Evolutionary conservation across 2,888 invertebrate species (phyloP).

Genomic region (Magallana nippona): DNA sequence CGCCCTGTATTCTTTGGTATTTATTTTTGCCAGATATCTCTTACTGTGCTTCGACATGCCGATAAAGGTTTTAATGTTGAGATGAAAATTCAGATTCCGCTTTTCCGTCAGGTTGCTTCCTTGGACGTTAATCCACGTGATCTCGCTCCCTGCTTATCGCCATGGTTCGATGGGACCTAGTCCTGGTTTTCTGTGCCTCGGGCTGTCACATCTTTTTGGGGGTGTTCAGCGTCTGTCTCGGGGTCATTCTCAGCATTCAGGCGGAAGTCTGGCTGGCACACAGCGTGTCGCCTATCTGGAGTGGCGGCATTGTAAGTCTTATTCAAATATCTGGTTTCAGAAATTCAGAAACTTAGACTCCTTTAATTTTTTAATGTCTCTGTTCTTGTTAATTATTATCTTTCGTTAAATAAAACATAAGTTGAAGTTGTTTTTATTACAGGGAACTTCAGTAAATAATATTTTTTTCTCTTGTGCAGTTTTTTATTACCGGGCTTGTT

Average conservation of each 20-base stretch:
- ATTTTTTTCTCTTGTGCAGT: constrained; percentile 69
- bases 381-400: too few relatives aligned
- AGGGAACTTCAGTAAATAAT: too few relatives aligned
- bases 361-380: too few relatives aligned
- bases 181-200: constrained; percentile 75
- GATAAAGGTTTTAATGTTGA: too few relatives aligned
- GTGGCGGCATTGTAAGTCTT: constrained; percentile 79
- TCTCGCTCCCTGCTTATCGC: neutral
- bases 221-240: constrained; percentile 76
- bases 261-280: constrained; percentile 80
- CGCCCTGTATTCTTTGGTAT: too few relatives aligned
- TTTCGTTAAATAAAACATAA: too few relatives aligned
- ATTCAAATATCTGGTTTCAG: too few relatives aligned
- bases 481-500: constrained; percentile 77
- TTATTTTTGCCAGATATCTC: too few relatives aligned
- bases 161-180: constrained; percentile 73
- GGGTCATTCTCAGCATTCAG: constrained; percentile 76
- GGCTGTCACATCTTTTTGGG: constrained; percentile 76
- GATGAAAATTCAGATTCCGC: neutral
- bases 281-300: constrained; percentile 80
- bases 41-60: too few relatives aligned
- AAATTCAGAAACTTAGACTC: too few relatives aligned
- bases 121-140: too few relatives aligned
- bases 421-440: too few relatives aligned
- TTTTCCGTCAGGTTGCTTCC: neutral